Percentiles rank a stretch among this genome's conserved stretches.
phyloP scores from a whole-genome alignment of 2,888 invertebrate species.

The Pollenia griseotomentosa region DNA sequence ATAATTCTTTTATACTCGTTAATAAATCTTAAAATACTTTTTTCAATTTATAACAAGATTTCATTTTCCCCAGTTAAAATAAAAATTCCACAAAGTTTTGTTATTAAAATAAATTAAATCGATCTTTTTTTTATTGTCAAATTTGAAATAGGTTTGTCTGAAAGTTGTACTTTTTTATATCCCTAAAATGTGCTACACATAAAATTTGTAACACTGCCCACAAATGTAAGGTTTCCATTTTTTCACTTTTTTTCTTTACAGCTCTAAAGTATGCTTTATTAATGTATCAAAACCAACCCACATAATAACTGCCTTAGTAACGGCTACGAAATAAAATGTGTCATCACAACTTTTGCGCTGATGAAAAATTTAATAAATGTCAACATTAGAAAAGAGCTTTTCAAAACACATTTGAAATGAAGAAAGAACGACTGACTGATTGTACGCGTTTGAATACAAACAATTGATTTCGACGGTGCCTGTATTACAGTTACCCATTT shows the following conservation, averaged over 20 bases:
- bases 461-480: not conserved
- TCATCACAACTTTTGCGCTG: conserved; percentile 26
- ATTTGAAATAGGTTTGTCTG: too few species aligned
- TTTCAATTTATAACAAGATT: too few species aligned
- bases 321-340: conserved; percentile 8
- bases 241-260: not conserved
- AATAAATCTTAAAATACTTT: too few species aligned
- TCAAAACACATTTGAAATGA: not conserved
- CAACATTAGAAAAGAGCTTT: not conserved
- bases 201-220: not conserved
- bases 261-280: conserved; percentile 48
- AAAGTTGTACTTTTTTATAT: not conserved
- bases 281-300: not conserved
- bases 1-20: too few species aligned
- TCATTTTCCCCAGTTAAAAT: too few species aligned
- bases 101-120: too few species aligned
- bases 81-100: too few species aligned
- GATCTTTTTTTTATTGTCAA: too few species aligned
- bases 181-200: conserved; percentile 19
- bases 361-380: not conserved
- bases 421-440: too few species aligned
- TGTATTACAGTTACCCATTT: conserved; percentile 50
- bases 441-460: not conserved
- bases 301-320: not conserved
- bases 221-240: not conserved